phyloP scores from a whole-genome alignment of 2,888 invertebrate species.

The Chirona hameri region DNA sequence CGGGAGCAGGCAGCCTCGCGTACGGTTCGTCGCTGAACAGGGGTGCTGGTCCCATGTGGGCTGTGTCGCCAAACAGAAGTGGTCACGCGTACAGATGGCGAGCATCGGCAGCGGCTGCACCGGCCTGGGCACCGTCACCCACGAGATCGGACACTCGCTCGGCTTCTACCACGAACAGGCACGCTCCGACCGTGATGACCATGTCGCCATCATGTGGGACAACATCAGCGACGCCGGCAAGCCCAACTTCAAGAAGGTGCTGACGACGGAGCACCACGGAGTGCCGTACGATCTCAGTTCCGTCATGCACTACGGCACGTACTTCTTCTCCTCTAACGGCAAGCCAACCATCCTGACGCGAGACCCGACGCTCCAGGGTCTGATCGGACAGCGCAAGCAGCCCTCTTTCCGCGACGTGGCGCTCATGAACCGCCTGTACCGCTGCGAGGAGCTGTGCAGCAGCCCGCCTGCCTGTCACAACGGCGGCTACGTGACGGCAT shows the following conservation, averaged over 20 bases:
- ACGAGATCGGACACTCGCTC: conserved; percentile 75
- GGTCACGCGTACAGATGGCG: not conserved
- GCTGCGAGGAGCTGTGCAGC: not conserved
- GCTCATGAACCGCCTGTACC: conserved; percentile 3
- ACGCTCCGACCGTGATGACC: conserved; percentile 66
- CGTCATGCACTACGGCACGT: conserved; percentile 22
- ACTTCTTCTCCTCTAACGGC: not conserved
- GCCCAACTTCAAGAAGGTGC: not conserved
- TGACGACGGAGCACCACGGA: not conserved
- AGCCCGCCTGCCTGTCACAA: not conserved
- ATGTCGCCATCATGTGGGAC: conserved; percentile 49
- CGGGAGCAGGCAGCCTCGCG: not conserved
- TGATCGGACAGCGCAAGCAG: not conserved
- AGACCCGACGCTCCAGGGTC: not conserved
- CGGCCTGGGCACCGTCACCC: conserved; percentile 44
- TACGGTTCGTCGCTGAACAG: not conserved
- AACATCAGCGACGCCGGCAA: not conserved
- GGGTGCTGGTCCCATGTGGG: conserved; percentile 28
- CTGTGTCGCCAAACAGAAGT: not conserved
- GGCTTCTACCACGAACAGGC: conserved; percentile 79
- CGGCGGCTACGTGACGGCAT: conserved; percentile 8
- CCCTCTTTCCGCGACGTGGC: not conserved
- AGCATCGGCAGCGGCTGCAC: not conserved
- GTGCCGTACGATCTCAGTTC: conserved; percentile 6
- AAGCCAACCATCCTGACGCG: not conserved